Evolutionary conservation across 1,140 invertebrate genomes (phyloP).

Genomic region (Euglossa dilemma): DNA sequence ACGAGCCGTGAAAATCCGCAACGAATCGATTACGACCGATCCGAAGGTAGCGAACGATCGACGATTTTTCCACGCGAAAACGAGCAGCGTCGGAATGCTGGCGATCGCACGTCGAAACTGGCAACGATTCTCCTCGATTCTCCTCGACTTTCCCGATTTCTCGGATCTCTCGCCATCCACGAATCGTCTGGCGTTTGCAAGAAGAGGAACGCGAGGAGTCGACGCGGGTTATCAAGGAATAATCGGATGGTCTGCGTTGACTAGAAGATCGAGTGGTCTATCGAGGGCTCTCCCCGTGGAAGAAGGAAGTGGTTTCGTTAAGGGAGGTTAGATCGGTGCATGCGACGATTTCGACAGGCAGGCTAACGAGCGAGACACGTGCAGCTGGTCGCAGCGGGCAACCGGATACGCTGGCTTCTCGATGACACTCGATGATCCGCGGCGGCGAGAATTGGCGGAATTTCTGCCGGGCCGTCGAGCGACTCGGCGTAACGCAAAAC

Average conservation of each 20-base stretch:
- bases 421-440: constrained; percentile 36
- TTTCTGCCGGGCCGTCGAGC: background rate
- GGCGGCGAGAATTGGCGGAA: constrained; percentile 17
- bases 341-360: constrained; percentile 17
- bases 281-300: constrained; percentile 3
- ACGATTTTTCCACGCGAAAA: too few species aligned
- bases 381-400: background rate
- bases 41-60: too few species aligned
- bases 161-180: too few species aligned
- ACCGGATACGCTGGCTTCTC: constrained; percentile 36
- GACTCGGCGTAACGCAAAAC: background rate
- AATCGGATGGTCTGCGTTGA: background rate
- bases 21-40: too few species aligned
- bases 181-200: background rate
- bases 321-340: constrained; percentile 4
- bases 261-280: background rate
- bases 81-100: too few species aligned
- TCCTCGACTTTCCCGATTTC: too few species aligned
- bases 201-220: background rate
- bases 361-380: constrained; percentile 34
- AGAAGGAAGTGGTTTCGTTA: background rate
- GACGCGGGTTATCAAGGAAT: background rate
- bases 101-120: too few species aligned
- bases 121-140: too few species aligned
- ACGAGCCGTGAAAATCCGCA: too few species aligned